These are phyloP conservation scores for Perdita meconis DNA, from an alignment of 2,888 invertebrate genomes.

Conservation along the genomic window DNA sequence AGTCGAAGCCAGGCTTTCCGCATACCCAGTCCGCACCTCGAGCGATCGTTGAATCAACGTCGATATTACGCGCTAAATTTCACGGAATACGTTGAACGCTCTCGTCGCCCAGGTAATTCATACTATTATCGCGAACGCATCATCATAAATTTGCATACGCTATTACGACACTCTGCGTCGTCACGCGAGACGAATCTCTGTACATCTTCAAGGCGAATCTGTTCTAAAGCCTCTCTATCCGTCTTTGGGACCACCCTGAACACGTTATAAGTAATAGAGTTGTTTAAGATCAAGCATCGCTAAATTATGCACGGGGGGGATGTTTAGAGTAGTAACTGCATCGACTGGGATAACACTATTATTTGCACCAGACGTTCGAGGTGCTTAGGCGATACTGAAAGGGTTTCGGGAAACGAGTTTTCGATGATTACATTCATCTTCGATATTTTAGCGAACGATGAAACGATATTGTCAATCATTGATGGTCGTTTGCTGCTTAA, in stretches of 20 bases:
- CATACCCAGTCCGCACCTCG: slow-evolving; percentile 12
- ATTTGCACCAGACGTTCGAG: too few species aligned
- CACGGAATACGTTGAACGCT: slow-evolving; percentile 42
- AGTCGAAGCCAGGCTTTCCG: slow-evolving; percentile 13
- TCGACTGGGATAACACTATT: too few species aligned
- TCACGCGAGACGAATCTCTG: slow-evolving; percentile 62
- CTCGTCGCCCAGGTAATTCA: slow-evolving; percentile 44
- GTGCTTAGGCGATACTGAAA: too few species aligned
- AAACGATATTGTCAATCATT: too few species aligned
- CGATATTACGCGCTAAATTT: slow-evolving; percentile 51
- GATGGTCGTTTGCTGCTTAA: too few species aligned
- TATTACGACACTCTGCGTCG: slow-evolving; percentile 74
- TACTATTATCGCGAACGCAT: slow-evolving; percentile 70
- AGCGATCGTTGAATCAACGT: slow-evolving; percentile 49
- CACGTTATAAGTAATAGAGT: not conserved
- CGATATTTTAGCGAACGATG: too few species aligned
- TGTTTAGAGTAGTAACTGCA: too few species aligned
- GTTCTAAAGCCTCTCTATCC: slow-evolving; percentile 1
- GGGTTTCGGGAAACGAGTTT: too few species aligned
- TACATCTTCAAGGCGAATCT: slow-evolving; percentile 32
- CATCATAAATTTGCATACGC: slow-evolving; percentile 78
- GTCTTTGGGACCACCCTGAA: slow-evolving; percentile 5
- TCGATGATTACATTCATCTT: too few species aligned
- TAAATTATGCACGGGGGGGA: too few species aligned
- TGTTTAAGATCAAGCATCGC: not conserved